Conservation (phyloP, 2,888 invertebrate genomes). For the Meiosimyza platycephala region DNA sequence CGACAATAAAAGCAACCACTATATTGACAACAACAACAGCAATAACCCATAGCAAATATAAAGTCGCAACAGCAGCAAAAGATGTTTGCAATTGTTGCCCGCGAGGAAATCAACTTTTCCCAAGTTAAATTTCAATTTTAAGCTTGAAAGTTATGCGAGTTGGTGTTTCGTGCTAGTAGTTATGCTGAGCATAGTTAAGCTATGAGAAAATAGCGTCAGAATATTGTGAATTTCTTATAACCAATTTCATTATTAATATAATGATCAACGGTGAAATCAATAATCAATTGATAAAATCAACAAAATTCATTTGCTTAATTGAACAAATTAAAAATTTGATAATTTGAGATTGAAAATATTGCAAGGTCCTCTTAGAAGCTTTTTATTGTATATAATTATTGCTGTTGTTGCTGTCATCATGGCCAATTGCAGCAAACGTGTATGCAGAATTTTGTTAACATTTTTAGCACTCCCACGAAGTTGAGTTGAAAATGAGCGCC, state of each 20-base stretch:
- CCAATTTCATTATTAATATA: not conserved
- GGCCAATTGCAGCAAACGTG: no score
- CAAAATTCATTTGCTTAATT: conserved; percentile 19
- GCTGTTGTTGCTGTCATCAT: no score
- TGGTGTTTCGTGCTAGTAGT: no score
- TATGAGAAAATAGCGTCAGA: no score
- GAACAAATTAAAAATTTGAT: not conserved
- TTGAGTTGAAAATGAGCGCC: no score
- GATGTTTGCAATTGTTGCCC: conserved; percentile 26
- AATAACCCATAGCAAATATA: not conserved
- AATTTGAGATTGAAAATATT: not conserved
- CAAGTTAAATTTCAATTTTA: conserved; percentile 29
- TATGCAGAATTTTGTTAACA: no score
- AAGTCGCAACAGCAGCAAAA: conserved; percentile 1
- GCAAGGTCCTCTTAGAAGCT: no score
- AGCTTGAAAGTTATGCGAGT: conserved; percentile 6
- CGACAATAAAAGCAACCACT: not conserved
- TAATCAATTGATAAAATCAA: conserved; percentile 23
- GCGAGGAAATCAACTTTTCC: conserved; percentile 24
- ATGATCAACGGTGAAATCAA: not conserved
- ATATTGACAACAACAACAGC: not conserved
- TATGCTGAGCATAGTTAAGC: no score
- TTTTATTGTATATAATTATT: no score
- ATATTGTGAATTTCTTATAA: no score
- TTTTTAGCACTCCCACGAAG: no score